phyloP scores from a whole-genome alignment of 2,797 vertebrate genomes.

The Ciconia nigra region DNA sequence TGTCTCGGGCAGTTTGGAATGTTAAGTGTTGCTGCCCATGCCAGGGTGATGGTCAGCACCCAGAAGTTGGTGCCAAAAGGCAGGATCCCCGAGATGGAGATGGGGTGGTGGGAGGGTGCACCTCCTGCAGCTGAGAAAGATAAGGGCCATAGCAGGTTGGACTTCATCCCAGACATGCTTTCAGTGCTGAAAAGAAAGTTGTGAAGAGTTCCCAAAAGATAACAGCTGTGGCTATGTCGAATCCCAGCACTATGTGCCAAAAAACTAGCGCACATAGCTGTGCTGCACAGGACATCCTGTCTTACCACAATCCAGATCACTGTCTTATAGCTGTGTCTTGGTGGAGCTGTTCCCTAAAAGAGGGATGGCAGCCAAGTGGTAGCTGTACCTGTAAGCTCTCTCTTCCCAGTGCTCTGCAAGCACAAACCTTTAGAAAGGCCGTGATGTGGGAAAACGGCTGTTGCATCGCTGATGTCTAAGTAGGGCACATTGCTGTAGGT shows the following conservation, averaged over 20 bases:
- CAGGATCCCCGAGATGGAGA: background rate
- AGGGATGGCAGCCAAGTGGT: background rate
- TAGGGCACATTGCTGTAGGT: background rate
- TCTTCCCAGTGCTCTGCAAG: background rate
- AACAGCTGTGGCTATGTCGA: background rate
- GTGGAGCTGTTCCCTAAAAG: background rate
- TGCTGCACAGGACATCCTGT: background rate
- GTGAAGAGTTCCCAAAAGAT: background rate
- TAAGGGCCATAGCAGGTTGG: background rate
- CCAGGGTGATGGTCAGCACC: background rate
- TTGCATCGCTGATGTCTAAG: background rate
- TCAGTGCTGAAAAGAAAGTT: background rate
- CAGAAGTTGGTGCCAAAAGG: background rate
- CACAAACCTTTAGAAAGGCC: background rate
- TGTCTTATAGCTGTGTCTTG: background rate
- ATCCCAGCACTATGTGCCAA: background rate
- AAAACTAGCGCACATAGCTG: background rate
- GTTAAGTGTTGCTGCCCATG: background rate
- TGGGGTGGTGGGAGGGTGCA: background rate
- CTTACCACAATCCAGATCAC: background rate
- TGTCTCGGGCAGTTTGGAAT: background rate
- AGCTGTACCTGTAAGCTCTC: background rate
- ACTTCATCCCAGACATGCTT: background rate
- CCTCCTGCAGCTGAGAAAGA: background rate
- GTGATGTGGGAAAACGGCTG: background rate